These are phyloP conservation scores for Euborellia annulipes DNA, from an alignment of 1,140 invertebrate species.

Conservation along the genomic window DNA sequence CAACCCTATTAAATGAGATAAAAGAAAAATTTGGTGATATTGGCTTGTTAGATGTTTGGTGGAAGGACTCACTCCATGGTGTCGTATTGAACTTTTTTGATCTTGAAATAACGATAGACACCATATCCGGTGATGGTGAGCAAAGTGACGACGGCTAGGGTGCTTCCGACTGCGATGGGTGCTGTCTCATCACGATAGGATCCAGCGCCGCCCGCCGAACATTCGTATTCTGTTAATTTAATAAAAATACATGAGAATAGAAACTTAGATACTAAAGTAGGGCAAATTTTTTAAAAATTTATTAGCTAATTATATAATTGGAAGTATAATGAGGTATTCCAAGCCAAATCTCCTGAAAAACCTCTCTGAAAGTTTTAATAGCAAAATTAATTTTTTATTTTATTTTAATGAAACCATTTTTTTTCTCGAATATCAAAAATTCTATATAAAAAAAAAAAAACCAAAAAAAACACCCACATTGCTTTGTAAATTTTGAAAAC, in stretches of 20 bases:
- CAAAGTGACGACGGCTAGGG: constrained; percentile 60
- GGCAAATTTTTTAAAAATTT: not conserved
- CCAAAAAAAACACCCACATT: not conserved
- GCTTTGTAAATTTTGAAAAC: not conserved
- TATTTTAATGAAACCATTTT: too few relatives aligned
- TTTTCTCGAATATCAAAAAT: too few relatives aligned
- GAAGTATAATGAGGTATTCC: not conserved
- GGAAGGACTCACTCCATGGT: constrained; percentile 61
- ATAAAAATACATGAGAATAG: not conserved
- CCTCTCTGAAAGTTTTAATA: not conserved
- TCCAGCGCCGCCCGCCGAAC: constrained; percentile 16
- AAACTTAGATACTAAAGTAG: not conserved
- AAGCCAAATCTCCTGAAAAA: not conserved
- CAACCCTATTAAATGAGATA: too few relatives aligned
- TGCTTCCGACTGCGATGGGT: constrained; percentile 74
- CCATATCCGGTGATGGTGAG: constrained; percentile 69
- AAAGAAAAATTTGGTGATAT: too few relatives aligned
- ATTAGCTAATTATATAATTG: not conserved
- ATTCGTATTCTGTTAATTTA: constrained; percentile 18
- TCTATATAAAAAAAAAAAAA: not conserved
- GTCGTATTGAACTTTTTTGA: constrained; percentile 82
- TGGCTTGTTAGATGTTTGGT: too few relatives aligned
- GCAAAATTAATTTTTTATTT: too few relatives aligned
- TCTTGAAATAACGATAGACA: constrained; percentile 70
- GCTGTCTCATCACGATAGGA: constrained; percentile 59